Conservation (phyloP, 2,797 vertebrate genomes). For the Galago senegalensis region DNA sequence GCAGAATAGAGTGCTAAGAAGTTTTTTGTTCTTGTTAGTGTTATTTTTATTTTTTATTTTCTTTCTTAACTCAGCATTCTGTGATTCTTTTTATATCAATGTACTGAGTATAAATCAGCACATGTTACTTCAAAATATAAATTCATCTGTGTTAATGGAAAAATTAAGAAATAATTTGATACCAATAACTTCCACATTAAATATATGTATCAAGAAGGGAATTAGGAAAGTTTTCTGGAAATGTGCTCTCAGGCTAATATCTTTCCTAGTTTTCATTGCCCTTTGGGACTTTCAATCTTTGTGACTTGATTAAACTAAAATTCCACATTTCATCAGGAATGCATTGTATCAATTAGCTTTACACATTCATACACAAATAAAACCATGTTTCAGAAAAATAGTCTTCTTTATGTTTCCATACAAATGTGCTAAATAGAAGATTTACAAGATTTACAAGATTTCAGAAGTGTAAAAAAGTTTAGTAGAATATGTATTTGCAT, state of each 20-base stretch:
- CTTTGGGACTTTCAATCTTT: not conserved
- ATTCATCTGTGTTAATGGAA: conserved; percentile 83
- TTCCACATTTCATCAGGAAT: not conserved
- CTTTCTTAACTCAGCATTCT: conserved; percentile 77
- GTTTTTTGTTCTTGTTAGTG: not conserved
- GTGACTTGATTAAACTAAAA: conserved; percentile 60
- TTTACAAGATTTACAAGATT: not conserved
- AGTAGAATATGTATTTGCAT: conserved; percentile 60
- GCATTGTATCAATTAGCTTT: not conserved
- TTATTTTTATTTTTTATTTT: not conserved
- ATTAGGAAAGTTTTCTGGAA: not conserved
- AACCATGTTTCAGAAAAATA: not conserved
- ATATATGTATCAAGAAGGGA: conserved; percentile 1
- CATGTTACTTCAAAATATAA: conserved; percentile 81
- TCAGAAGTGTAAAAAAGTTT: conserved; percentile 51
- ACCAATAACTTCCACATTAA: conserved; percentile 68
- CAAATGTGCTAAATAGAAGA: conserved; percentile 27
- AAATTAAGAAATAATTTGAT: conserved; percentile 87
- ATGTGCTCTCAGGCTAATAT: conserved; percentile 13
- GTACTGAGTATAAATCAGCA: conserved; percentile 85
- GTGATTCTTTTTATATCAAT: conserved; percentile 82
- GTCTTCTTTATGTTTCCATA: not conserved
- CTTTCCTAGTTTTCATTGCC: conserved; percentile 35
- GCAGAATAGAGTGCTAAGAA: conserved; percentile 73
- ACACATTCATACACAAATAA: not conserved